These are phyloP conservation scores for Motacilla tschutschensis DNA, from an alignment of 2,113 vertebrate species.

Conservation along the genomic window DNA sequence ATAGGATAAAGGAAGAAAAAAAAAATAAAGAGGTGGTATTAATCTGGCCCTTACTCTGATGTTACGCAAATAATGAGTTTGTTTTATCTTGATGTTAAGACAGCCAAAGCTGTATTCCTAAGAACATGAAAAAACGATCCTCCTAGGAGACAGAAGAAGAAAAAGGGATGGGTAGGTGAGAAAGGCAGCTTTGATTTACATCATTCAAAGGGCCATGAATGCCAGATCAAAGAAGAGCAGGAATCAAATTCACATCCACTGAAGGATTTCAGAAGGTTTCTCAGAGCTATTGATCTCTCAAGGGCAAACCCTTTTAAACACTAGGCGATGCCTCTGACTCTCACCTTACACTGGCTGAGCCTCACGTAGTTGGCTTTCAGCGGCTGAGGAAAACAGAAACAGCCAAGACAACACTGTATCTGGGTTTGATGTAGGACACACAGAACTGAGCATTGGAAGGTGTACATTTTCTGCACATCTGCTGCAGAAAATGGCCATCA, in stretches of 20 bases:
- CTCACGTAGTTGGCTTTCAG: not conserved
- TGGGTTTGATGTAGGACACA: not conserved
- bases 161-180: constrained; percentile 14
- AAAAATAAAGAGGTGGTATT: not conserved
- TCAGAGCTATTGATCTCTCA: constrained; percentile 10
- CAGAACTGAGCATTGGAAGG: not conserved
- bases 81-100: not conserved
- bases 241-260: not conserved
- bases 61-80: not conserved
- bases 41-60: not conserved
- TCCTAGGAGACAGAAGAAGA: not conserved
- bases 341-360: not conserved
- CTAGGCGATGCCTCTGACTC: not conserved
- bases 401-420: not conserved
- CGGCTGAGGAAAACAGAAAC: not conserved
- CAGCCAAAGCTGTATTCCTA: not conserved
- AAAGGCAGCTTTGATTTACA: constrained; percentile 14
- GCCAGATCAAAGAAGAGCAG: constrained; percentile 30
- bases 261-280: constrained; percentile 34
- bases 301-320: constrained; percentile 16
- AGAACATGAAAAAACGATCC: not conserved
- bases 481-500: not conserved
- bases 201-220: not conserved
- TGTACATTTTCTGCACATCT: not conserved
- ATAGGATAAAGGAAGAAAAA: not conserved